phyloP scores from a whole-genome alignment of 2,888 invertebrate genomes.

The Caenorhabditis angaria region DNA sequence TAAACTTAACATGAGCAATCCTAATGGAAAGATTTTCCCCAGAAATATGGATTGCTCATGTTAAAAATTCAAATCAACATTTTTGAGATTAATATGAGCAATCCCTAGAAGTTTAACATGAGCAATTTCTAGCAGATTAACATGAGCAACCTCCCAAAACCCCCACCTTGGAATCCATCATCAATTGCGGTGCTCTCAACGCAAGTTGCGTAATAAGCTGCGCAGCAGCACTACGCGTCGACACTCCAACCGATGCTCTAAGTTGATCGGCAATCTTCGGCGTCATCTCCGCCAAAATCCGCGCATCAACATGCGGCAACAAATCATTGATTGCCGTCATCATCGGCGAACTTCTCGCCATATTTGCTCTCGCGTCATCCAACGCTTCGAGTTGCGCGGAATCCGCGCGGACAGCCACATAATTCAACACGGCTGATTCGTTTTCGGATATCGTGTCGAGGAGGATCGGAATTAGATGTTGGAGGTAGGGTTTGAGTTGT shows the following conservation, averaged over 20 bases:
- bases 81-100: too few relatives aligned
- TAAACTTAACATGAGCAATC: too few relatives aligned
- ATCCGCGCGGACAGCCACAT: slow-evolving; percentile 81
- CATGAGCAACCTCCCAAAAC: too few relatives aligned
- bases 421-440: slow-evolving; percentile 82
- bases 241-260: slow-evolving; percentile 50
- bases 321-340: slow-evolving; percentile 56
- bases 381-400: slow-evolving; percentile 80
- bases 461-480: slow-evolving; percentile 84
- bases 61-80: too few relatives aligned
- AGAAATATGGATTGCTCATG: too few relatives aligned
- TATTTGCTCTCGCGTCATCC: slow-evolving; percentile 83
- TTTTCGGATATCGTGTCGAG: slow-evolving; percentile 83
- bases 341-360: slow-evolving; percentile 86
- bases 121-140: too few relatives aligned
- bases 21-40: too few relatives aligned
- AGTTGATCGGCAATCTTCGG: slow-evolving; percentile 47
- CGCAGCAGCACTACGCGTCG: slow-evolving; percentile 52
- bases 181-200: slow-evolving; percentile 54
- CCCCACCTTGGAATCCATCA: too few relatives aligned
- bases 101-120: too few relatives aligned
- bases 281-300: slow-evolving; percentile 36
- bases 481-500: slow-evolving; percentile 82
- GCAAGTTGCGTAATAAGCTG: slow-evolving; percentile 52
- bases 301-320: slow-evolving; percentile 45